Percentiles rank a stretch among this genome's conserved stretches.
These are phyloP conservation scores for Polypterus bichir DNA, from an alignment of 2,113 vertebrate genomes.

Conservation along the genomic window DNA sequence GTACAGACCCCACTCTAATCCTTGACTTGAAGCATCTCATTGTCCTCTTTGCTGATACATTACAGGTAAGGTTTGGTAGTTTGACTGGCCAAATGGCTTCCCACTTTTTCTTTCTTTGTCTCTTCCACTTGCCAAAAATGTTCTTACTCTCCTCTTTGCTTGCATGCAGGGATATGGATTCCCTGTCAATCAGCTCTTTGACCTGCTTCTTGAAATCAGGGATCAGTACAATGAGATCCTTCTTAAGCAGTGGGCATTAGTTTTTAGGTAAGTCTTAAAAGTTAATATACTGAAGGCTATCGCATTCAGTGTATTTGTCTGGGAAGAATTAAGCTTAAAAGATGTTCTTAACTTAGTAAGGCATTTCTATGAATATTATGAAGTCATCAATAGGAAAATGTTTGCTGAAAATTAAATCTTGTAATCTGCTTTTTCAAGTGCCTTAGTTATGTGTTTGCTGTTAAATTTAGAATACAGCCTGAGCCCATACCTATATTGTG, in stretches of 20 bases:
- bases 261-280: slow-evolving; percentile 67
- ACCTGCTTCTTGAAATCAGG: slow-evolving; percentile 89
- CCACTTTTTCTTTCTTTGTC: not conserved
- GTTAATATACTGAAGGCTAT: too few relatives aligned
- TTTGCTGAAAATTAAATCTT: too few relatives aligned
- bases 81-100: too few relatives aligned
- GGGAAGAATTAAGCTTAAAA: too few relatives aligned
- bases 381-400: too few relatives aligned
- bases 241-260: slow-evolving; percentile 81
- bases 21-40: slow-evolving; percentile 95
- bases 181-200: slow-evolving; percentile 86
- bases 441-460: too few relatives aligned
- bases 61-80: slow-evolving; percentile 58
- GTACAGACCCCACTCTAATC: slow-evolving; percentile 82
- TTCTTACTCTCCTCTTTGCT: not conserved
- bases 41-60: slow-evolving; percentile 87
- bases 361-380: not conserved
- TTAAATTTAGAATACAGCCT: too few relatives aligned
- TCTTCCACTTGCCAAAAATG: not conserved
- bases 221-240: slow-evolving; percentile 92
- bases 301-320: too few relatives aligned
- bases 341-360: too few relatives aligned
- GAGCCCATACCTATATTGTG: too few relatives aligned
- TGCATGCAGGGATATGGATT: slow-evolving; percentile 76
- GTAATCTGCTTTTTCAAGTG: too few relatives aligned